Conservation (phyloP, 2,888 invertebrate genomes). For the Cerastoderma edule region DNA sequence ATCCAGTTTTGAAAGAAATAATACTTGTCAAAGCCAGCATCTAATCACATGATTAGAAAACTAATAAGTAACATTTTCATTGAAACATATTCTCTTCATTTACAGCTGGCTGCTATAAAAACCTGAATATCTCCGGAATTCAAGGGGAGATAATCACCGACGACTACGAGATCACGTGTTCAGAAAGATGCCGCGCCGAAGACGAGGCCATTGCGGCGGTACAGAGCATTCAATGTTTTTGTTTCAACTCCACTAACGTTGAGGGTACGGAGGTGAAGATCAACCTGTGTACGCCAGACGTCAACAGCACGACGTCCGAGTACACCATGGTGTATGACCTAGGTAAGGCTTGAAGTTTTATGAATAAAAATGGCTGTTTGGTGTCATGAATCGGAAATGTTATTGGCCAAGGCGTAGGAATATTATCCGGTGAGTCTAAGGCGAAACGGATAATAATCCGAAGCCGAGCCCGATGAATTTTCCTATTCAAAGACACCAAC, state of each 20-base stretch:
- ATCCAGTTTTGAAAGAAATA: too few species aligned
- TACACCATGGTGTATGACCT: constrained; percentile 25
- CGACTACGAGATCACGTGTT: constrained; percentile 32
- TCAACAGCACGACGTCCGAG: constrained; percentile 1
- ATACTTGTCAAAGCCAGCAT: too few species aligned
- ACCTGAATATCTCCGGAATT: not conserved
- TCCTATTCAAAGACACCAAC: not conserved
- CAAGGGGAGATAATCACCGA: constrained; percentile 19
- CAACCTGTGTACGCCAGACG: constrained; percentile 12
- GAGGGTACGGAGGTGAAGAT: not conserved
- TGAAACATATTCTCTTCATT: too few species aligned
- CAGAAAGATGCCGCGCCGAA: constrained; percentile 45
- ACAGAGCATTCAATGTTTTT: constrained; percentile 27
- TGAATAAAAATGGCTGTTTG: not conserved
- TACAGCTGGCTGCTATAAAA: constrained; percentile 47
- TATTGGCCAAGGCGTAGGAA: too few species aligned
- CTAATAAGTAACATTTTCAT: too few species aligned
- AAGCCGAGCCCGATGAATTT: too few species aligned
- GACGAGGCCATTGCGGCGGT: constrained; percentile 31
- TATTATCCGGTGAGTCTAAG: too few species aligned
- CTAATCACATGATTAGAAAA: too few species aligned
- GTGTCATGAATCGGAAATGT: too few species aligned
- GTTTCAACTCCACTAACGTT: constrained; percentile 32
- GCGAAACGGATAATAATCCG: too few species aligned
- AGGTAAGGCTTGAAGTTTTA: constrained; percentile 22